Conservation (phyloP, 2,113 vertebrate species). For the western clawed frog (Xenopus tropicalis) region DNA sequence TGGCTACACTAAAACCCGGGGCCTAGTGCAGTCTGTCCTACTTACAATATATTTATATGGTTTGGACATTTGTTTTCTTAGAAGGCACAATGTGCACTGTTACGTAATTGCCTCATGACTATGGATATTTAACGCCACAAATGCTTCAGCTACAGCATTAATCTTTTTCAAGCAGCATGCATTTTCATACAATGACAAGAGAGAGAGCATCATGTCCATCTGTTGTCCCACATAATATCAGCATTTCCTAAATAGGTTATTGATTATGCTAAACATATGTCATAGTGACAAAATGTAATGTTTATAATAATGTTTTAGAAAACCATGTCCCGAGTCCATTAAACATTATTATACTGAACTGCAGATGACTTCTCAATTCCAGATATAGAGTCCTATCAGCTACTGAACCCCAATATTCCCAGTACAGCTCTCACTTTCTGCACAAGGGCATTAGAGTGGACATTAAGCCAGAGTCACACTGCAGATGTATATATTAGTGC, state of each 20-base stretch:
- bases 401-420: conserved; percentile 3
- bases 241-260: conserved; percentile 31
- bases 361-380: too few relatives aligned
- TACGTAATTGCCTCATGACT: neutral
- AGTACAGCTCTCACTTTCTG: conserved; percentile 37
- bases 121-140: conserved; percentile 5
- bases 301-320: conserved; percentile 21
- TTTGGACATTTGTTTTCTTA: neutral
- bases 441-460: conserved; percentile 64
- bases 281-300: conserved; percentile 3
- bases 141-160: conserved; percentile 22
- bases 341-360: too few relatives aligned
- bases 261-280: conserved; percentile 25
- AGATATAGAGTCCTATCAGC: neutral
- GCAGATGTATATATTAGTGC: conserved; percentile 62
- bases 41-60: too few relatives aligned
- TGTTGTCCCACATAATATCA: conserved; percentile 19
- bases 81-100: neutral
- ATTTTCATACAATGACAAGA: conserved; percentile 25
- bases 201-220: conserved; percentile 20
- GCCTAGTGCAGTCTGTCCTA: too few relatives aligned
- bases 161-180: conserved; percentile 19
- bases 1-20: too few relatives aligned
- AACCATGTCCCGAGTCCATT: neutral
- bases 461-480: conserved; percentile 58